Percentiles rank a stretch among this genome's conserved stretches.
Conservation (phyloP, 2,888 invertebrate genomes). For the Allacma fusca region DNA sequence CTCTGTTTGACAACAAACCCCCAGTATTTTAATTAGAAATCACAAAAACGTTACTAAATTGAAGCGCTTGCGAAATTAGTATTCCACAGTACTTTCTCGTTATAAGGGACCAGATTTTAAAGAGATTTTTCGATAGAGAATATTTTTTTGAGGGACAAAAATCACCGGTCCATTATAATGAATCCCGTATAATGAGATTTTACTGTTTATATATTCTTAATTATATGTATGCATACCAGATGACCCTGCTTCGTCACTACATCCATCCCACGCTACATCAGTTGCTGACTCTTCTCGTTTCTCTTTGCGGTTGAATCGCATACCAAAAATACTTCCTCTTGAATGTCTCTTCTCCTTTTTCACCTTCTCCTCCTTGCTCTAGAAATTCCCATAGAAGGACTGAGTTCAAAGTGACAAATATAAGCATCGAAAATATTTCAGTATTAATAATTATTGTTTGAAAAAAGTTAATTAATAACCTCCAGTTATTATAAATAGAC, state of each 20-base stretch:
- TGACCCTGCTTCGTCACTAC: slow-evolving; percentile 58
- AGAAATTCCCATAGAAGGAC: slow-evolving; percentile 43
- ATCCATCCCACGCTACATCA: slow-evolving; percentile 56
- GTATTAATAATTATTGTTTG: slow-evolving; percentile 15
- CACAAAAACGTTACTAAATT: too few relatives aligned
- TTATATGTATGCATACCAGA: slow-evolving; percentile 53
- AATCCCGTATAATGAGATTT: too few relatives aligned
- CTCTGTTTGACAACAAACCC: not conserved
- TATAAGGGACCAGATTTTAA: too few relatives aligned
- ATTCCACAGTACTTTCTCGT: too few relatives aligned
- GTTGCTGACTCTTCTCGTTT: slow-evolving; percentile 53
- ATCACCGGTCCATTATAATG: too few relatives aligned
- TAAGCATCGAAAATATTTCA: not conserved
- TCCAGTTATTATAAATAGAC: slow-evolving; percentile 21
- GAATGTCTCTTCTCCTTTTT: slow-evolving; percentile 59
- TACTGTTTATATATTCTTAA: too few relatives aligned
- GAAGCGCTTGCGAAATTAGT: too few relatives aligned
- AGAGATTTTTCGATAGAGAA: too few relatives aligned
- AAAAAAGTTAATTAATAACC: slow-evolving; percentile 24
- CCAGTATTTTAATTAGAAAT: too few relatives aligned
- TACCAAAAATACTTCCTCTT: slow-evolving; percentile 56
- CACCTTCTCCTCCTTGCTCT: slow-evolving; percentile 33
- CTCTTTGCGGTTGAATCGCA: slow-evolving; percentile 58
- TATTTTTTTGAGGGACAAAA: too few relatives aligned
- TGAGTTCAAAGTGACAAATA: slow-evolving; percentile 35